A percentile compares a stretch with the other conserved stretches of the same genome.
These are phyloP conservation scores for Yponomeuta evonymella DNA, from an alignment of 2,888 invertebrate genomes.

Conservation along the genomic window DNA sequence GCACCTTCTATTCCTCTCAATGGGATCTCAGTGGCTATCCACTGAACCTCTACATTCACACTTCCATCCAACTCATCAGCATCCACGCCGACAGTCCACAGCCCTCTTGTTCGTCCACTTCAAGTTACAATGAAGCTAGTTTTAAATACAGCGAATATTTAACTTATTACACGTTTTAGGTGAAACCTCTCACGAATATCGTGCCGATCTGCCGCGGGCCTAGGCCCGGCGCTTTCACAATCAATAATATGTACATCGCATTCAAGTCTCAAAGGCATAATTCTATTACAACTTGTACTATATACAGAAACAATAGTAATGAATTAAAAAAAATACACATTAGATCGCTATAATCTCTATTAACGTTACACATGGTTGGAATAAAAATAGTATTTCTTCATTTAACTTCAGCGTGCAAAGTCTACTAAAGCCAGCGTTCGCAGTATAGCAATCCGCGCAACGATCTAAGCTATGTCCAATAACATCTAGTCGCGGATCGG, in stretches of 20 bases:
- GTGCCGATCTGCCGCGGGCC: background rate
- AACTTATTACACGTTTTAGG: slow-evolving; percentile 45
- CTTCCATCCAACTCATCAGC: background rate
- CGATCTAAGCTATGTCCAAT: slow-evolving; percentile 35
- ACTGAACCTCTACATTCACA: background rate
- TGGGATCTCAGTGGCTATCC: slow-evolving; percentile 18
- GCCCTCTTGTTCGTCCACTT: slow-evolving; percentile 61
- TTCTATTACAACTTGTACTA: slow-evolving; percentile 73
- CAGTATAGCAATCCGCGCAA: slow-evolving; percentile 50
- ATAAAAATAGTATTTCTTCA: slow-evolving; percentile 59
- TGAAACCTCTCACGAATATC: slow-evolving; percentile 37
- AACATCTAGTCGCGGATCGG: slow-evolving; percentile 24
- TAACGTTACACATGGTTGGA: slow-evolving; percentile 64
- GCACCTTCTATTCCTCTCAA: slow-evolving; percentile 34
- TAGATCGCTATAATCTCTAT: slow-evolving; percentile 69
- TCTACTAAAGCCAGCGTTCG: slow-evolving; percentile 64
- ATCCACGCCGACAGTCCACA: slow-evolving; percentile 32
- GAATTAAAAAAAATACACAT: slow-evolving; percentile 66
- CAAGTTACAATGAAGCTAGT: slow-evolving; percentile 57
- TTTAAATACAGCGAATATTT: slow-evolving; percentile 65
- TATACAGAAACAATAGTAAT: slow-evolving; percentile 71
- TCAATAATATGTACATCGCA: slow-evolving; percentile 64
- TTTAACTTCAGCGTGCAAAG: slow-evolving; percentile 64
- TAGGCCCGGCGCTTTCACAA: slow-evolving; percentile 27
- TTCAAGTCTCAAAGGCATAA: slow-evolving; percentile 46